Base-by-base conservation (phyloP, 2,797 vertebrate species). In the Sebastes cheni region DNA sequence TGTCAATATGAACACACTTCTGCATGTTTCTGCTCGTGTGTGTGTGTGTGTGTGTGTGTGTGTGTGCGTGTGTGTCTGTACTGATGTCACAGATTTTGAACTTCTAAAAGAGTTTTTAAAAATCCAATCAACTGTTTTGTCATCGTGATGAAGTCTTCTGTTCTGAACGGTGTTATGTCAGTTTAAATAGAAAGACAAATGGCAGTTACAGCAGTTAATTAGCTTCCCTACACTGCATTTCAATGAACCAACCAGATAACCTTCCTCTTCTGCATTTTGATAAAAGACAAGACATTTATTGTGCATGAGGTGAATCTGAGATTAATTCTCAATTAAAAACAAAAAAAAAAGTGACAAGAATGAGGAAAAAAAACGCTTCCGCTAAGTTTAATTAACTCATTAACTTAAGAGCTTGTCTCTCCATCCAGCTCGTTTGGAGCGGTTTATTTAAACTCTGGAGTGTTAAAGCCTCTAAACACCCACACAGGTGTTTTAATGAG, bases 131-230 rank as follows among this genome's bases (percentile, higher is more conserved):
- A 4, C 20, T 39, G 8, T 30, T 59, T 67, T 67, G 14, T 30
- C 50, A 30, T 27, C 64, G 14, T 62, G 22, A 76, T 14, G 20
- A 68, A 71, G 58, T 77, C 4, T 27, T 56, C 14, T 2, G 18
- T 14, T 22, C 25, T 5, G 20, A 52, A 46, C 61, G 13, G 29
- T 68, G 22, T 61, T 42, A 14, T n/a, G 64, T 23, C 27, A 16
- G 30, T 67, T 70, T 46, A 18, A 59, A 36, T 12, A 27, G 12
- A 10, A 13, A 52, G 46, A 68, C 22, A 73, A 79, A 79, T 36
- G 67, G 25, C 25, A 55, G 56, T 13, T 23, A 22, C 7, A 56
- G 69, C 14, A 16, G 58, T 54, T 83, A 74, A 86, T 77, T 52
- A 81, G 39, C 10, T 42, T 25, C 22, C 22, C 29, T 27, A 12